Evolutionary conservation across 2,113 vertebrate species (phyloP).

Genomic region (Phyllopteryx taeniolatus): DNA sequence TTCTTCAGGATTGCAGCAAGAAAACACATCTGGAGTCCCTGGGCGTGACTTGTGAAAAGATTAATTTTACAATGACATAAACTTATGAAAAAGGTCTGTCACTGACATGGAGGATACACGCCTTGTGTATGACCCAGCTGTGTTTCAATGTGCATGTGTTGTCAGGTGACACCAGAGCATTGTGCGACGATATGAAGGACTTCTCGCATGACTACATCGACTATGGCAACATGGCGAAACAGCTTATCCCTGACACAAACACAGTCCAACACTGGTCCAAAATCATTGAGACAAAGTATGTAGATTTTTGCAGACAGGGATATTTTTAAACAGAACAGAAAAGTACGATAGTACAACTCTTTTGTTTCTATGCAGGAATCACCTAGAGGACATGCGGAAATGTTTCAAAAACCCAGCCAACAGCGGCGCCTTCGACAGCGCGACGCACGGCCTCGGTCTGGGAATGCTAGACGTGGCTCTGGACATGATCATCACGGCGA

Average conservation of each 20-base stretch:
- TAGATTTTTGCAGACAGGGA: neutral
- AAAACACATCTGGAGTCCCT: too few relatives aligned
- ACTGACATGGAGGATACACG: neutral
- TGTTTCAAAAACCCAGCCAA: slow-evolving; percentile 71
- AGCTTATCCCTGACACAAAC: slow-evolving; percentile 74
- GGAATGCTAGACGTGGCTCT: slow-evolving; percentile 73
- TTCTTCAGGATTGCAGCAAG: too few relatives aligned
- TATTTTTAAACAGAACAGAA: neutral
- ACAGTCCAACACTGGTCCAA: slow-evolving; percentile 82
- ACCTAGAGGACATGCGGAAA: slow-evolving; percentile 76
- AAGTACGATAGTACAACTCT: neutral
- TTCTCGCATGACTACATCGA: slow-evolving; percentile 76
- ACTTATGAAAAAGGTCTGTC: neutral
- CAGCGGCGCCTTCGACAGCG: slow-evolving; percentile 67
- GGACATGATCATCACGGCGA: slow-evolving; percentile 69
- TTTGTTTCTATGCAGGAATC: slow-evolving; percentile 58
- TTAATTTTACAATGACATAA: too few relatives aligned
- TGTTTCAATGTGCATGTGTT: slow-evolving; percentile 12
- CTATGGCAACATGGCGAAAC: slow-evolving; percentile 75
- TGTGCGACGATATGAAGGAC: slow-evolving; percentile 77
- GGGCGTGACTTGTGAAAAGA: too few relatives aligned
- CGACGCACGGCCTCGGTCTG: slow-evolving; percentile 74
- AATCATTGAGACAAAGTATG: slow-evolving; percentile 77
- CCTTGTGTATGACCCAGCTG: neutral
- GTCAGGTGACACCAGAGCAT: slow-evolving; percentile 71